phyloP scores from a whole-genome alignment of 2,888 invertebrate species.

The Andrena camellia region DNA sequence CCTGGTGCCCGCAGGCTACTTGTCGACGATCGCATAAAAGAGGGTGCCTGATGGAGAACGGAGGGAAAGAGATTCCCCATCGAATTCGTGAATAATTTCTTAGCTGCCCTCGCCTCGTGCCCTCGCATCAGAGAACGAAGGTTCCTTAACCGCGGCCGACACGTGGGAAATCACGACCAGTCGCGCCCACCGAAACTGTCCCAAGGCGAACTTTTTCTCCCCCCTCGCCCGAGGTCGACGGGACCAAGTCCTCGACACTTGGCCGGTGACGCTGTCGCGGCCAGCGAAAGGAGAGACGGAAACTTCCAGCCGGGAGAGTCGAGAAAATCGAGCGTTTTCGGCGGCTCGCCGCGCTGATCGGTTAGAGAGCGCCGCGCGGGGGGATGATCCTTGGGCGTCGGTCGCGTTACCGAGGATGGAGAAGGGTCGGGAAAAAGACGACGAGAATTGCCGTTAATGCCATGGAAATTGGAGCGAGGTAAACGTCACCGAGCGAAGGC shows the following conservation, averaged over 20 bases:
- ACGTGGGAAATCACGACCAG: constrained; percentile 15
- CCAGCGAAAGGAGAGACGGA: background rate
- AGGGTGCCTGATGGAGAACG: background rate
- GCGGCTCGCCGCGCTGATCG: background rate
- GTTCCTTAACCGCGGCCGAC: constrained; percentile 8
- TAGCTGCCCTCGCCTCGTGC: background rate
- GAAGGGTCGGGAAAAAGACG: background rate
- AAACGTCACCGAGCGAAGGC: background rate
- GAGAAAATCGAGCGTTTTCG: background rate
- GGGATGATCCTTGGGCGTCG: background rate
- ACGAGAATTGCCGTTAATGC: constrained; percentile 26
- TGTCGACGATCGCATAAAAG: no score
- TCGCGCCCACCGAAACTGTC: background rate
- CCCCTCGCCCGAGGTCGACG: background rate
- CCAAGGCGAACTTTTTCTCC: constrained; percentile 3
- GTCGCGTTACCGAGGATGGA: background rate
- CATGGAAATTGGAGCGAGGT: constrained; percentile 39
- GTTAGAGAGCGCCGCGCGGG: background rate
- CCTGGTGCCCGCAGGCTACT: background rate
- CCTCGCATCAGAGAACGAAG: background rate
- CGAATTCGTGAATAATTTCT: constrained; percentile 28
- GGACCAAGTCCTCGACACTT: background rate
- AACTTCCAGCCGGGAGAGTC: background rate
- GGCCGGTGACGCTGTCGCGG: background rate
- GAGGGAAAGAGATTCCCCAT: background rate